phyloP scores from a whole-genome alignment of 2,797 vertebrate species.

The Glyptemys insculpta region DNA sequence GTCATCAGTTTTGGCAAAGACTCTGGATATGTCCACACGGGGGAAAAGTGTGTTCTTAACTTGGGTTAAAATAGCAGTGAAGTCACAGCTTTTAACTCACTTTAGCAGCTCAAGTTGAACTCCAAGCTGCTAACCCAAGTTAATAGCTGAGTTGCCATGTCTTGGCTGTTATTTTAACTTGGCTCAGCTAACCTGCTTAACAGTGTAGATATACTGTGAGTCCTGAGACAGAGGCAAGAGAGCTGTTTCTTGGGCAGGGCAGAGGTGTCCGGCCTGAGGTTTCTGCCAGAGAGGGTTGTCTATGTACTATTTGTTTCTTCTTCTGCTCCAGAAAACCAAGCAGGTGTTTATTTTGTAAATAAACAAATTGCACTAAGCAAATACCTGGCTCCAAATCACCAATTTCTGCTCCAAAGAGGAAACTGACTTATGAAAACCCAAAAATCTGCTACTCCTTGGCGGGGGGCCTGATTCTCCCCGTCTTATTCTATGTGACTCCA shows the following conservation, averaged over 20 bases:
- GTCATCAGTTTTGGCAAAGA: not conserved
- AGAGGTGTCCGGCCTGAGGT: not conserved
- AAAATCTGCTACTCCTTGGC: not conserved
- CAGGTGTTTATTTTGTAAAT: not conserved
- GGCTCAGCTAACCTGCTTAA: too few relatives aligned
- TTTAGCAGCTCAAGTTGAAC: too few relatives aligned
- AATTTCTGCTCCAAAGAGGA: not conserved
- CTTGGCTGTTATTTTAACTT: too few relatives aligned
- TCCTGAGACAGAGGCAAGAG: not conserved
- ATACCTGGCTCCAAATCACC: not conserved
- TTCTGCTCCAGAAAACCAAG: not conserved
- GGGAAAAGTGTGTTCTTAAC: too few relatives aligned
- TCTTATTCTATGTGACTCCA: not conserved
- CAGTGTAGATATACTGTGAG: too few relatives aligned
- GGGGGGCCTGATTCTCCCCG: not conserved
- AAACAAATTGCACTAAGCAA: not conserved
- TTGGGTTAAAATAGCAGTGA: too few relatives aligned
- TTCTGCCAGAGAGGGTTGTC: not conserved
- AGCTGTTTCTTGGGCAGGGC: not conserved
- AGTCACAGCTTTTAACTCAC: too few relatives aligned
- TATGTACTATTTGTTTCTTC: not conserved
- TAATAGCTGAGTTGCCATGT: too few relatives aligned
- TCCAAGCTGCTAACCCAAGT: too few relatives aligned
- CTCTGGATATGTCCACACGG: too few relatives aligned
- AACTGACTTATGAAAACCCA: rapidly evolving